phyloP scores from a whole-genome alignment of 2,888 invertebrate species.

The Drosophila eohydei region DNA sequence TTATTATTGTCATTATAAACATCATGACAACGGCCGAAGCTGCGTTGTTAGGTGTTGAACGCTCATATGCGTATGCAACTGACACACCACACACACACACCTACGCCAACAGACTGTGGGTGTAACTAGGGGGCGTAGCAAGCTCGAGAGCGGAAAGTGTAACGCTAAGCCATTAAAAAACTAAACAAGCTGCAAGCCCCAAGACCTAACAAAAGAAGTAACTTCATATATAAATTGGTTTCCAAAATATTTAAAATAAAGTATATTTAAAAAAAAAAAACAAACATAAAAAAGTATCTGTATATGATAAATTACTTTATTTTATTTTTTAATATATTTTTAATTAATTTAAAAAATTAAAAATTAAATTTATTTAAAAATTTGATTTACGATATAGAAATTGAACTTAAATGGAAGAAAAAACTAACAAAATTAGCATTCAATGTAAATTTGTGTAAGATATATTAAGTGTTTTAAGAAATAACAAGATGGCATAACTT shows the following conservation, averaged over 20 bases:
- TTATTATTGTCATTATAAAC: slow-evolving; percentile 70
- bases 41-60: slow-evolving; percentile 24
- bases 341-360: background rate
- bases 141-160: background rate
- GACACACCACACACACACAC: background rate
- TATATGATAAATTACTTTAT: no score
- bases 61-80: slow-evolving; percentile 19
- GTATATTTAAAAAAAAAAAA: background rate
- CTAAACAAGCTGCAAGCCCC: background rate
- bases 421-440: background rate
- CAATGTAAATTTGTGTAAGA: background rate
- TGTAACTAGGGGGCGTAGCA: background rate
- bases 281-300: no score
- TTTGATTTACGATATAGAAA: background rate
- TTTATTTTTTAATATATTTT: background rate
- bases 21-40: slow-evolving; percentile 48
- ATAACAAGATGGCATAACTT: background rate
- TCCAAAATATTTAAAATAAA: background rate
- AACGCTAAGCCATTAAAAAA: slow-evolving; percentile 1
- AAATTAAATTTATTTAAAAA: background rate
- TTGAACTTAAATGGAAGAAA: background rate
- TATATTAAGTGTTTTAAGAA: no score
- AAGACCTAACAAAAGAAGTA: background rate
- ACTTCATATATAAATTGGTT: background rate
- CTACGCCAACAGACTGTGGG: background rate